These are phyloP conservation scores for Lophotriccus pileatus DNA, from an alignment of 2,797 vertebrate genomes.

Conservation along the genomic window DNA sequence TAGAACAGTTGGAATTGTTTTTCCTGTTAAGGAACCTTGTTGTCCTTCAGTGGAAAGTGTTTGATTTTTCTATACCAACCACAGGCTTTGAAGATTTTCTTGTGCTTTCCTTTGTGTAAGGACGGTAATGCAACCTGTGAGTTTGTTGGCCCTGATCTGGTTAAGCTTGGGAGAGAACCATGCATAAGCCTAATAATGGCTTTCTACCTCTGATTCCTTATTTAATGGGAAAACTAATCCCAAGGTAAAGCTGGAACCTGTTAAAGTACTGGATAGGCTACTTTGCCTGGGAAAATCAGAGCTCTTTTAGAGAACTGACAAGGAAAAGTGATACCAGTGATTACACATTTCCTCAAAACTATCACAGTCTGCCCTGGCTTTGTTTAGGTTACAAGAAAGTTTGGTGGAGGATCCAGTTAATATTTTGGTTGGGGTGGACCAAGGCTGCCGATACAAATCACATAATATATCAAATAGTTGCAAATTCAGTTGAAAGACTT, in stretches of 20 bases:
- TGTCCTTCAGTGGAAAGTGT: not conserved
- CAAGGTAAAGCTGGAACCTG: not conserved
- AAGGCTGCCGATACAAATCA: not conserved
- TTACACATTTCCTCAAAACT: not conserved
- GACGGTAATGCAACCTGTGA: not conserved
- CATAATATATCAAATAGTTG: rapidly evolving
- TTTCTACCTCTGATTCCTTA: not conserved
- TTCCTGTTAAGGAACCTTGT: not conserved
- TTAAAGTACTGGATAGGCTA: not conserved
- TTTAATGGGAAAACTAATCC: not conserved
- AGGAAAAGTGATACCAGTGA: not conserved
- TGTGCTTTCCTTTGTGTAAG: not conserved
- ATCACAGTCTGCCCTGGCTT: not conserved
- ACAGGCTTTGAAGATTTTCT: not conserved
- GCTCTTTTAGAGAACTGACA: not conserved
- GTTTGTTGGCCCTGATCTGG: not conserved
- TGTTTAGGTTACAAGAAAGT: not conserved
- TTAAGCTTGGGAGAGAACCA: not conserved
- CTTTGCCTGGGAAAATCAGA: not conserved
- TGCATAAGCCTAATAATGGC: not conserved
- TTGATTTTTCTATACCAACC: not conserved
- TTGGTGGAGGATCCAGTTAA: not conserved
- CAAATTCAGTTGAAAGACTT: not conserved
- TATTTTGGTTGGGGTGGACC: not conserved
- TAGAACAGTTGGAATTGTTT: not conserved